phyloP scores from a whole-genome alignment of 37 sponge, comb jelly and placozoan genomes.

The Petrosia ficiformis region DNA sequence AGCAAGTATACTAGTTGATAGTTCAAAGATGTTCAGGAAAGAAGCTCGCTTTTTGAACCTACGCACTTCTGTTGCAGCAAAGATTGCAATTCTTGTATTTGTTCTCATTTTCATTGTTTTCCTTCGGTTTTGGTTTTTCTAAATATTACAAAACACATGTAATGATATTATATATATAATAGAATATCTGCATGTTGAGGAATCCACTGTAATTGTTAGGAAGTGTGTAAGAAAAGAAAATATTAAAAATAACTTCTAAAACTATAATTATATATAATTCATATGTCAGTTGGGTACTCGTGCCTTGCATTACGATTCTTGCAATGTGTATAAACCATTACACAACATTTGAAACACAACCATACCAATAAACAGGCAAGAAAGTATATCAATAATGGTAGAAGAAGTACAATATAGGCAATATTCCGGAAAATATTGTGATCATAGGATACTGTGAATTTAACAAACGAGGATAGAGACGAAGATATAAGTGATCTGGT shows the following conservation, averaged over 20 bases:
- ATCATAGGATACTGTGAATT: not conserved
- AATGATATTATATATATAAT: too few species aligned
- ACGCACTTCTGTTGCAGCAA: constrained; percentile 72
- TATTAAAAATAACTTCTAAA: too few species aligned
- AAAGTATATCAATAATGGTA: not conserved
- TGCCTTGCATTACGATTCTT: too few species aligned
- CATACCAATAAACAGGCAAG: not conserved
- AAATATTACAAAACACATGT: not conserved
- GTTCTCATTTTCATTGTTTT: constrained; percentile 72
- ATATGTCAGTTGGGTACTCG: too few species aligned
- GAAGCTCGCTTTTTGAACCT: constrained; percentile 84
- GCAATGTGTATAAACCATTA: too few species aligned
- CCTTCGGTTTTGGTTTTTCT: constrained; percentile 78
- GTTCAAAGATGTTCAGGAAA: constrained; percentile 75
- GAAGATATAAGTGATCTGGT: not conserved
- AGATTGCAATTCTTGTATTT: constrained; percentile 65
- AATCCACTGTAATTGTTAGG: too few species aligned
- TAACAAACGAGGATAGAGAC: not conserved
- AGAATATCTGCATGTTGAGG: too few species aligned
- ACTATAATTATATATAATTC: too few species aligned
- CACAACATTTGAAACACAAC: not conserved
- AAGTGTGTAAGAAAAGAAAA: too few species aligned
- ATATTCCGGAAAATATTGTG: not conserved
- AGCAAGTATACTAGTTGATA: constrained; percentile 58
- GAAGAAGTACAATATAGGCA: not conserved